Evolutionary conservation across 2,113 vertebrate genomes (phyloP).

Genomic region (Vicugna pacos): DNA sequence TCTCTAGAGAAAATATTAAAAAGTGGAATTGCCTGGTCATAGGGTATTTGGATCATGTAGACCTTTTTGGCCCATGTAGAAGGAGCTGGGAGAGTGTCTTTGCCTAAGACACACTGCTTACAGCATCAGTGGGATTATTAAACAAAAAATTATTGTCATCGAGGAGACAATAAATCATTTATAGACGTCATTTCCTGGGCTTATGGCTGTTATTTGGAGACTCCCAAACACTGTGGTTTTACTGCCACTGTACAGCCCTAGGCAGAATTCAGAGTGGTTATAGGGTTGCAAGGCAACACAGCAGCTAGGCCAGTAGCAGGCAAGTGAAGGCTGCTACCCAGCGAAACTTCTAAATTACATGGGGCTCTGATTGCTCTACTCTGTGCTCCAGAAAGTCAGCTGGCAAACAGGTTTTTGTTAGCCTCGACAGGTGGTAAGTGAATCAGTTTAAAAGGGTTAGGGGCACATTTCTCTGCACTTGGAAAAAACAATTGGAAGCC

Average conservation of each 20-base stretch:
- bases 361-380: neutral
- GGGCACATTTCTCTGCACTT: constrained; percentile 32
- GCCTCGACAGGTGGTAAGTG: neutral
- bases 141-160: neutral
- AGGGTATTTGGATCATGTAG: neutral
- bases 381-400: constrained; percentile 38
- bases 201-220: constrained; percentile 48
- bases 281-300: constrained; percentile 19
- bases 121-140: neutral
- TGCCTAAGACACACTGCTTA: neutral
- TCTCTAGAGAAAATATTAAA: constrained; percentile 26
- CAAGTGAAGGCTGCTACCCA: neutral
- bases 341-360: neutral
- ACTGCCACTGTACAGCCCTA: neutral
- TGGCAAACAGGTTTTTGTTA: neutral
- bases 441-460: neutral
- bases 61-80: neutral
- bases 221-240: constrained; percentile 55
- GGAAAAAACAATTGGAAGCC: neutral
- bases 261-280: constrained; percentile 39
- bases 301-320: neutral
- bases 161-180: neutral
- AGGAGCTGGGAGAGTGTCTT: neutral
- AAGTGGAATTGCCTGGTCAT: neutral
- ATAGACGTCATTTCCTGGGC: constrained; percentile 42